A percentile compares a stretch with the other conserved stretches of the same genome.
Conservation (phyloP, 2,113 vertebrate species). For the Chrysemys picta region DNA sequence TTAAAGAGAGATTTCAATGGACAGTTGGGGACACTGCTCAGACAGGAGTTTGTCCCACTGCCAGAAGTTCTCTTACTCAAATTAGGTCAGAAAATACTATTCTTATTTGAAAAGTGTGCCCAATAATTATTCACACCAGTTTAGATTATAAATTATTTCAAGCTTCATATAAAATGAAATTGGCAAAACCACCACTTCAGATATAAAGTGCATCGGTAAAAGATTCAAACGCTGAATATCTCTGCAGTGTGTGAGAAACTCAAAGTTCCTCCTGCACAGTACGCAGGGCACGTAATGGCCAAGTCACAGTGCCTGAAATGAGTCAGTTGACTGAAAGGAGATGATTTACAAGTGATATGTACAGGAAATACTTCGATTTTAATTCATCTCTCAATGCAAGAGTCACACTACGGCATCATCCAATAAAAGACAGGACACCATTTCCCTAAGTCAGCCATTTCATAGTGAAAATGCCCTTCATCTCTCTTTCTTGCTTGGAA, state of each 20-base stretch:
- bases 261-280: constrained; percentile 12
- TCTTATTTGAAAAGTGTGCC: neutral
- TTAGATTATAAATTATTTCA: constrained; percentile 29
- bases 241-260: constrained; percentile 1
- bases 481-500: neutral
- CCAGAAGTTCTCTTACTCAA: constrained; percentile 18
- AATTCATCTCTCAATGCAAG: neutral
- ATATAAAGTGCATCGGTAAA: constrained; percentile 33
- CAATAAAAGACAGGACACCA: accelerated
- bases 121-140: constrained; percentile 34
- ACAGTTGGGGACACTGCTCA: neutral
- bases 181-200: neutral
- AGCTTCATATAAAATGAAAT: constrained; percentile 16
- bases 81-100: constrained; percentile 26
- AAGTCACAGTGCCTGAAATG: neutral
- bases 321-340: neutral
- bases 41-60: constrained; percentile 11
- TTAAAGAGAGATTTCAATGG: neutral
- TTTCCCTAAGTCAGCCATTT: neutral
- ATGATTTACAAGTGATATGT: neutral
- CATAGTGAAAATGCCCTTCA: neutral
- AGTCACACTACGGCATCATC: neutral
- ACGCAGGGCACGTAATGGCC: neutral
- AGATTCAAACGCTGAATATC: neutral
- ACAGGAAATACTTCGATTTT: accelerated